Percentiles rank a stretch among this genome's conserved stretches.
Evolutionary conservation across 2,113 vertebrate species (phyloP).

Genomic region (Pteruthius melanotis): DNA sequence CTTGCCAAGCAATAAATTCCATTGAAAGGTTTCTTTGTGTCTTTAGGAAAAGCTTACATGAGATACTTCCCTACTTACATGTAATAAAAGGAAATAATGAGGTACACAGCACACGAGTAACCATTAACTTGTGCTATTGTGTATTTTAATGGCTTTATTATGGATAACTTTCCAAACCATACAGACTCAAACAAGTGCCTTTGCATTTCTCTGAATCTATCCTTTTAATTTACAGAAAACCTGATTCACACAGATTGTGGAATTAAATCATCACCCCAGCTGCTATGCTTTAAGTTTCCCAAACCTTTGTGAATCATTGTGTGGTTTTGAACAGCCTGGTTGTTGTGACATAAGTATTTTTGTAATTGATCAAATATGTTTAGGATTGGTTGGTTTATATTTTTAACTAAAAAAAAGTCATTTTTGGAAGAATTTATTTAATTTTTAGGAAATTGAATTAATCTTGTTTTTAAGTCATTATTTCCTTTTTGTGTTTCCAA

Average conservation of each 20-base stretch:
- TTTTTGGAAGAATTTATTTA: constrained; percentile 32
- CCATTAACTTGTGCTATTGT: constrained; percentile 41
- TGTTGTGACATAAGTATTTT: constrained; percentile 57
- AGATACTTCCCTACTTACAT: constrained; percentile 46
- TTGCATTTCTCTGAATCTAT: constrained; percentile 20
- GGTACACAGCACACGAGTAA: constrained; percentile 21
- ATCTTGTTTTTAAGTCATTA: neutral
- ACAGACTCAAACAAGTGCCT: neutral
- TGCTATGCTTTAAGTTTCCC: constrained; percentile 51
- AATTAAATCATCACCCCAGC: constrained; percentile 56
- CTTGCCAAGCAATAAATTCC: constrained; percentile 54
- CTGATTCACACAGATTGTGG: constrained; percentile 54
- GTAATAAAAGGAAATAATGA: constrained; percentile 53
- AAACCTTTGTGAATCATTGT: constrained; percentile 65
- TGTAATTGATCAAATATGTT: constrained; percentile 62
- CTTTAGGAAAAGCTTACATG: constrained; percentile 51
- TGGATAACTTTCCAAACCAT: neutral
- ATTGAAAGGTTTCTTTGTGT: constrained; percentile 56
- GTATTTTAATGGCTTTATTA: constrained; percentile 23
- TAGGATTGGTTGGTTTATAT: constrained; percentile 32
- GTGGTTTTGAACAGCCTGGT: constrained; percentile 55
- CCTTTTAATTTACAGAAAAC: constrained; percentile 60
- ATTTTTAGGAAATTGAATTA: constrained; percentile 60
- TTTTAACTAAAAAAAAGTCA: neutral
- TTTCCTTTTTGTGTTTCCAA: constrained; percentile 33